Base-by-base conservation (phyloP, 2,888 invertebrate genomes). In the Drosophila atripex region DNA sequence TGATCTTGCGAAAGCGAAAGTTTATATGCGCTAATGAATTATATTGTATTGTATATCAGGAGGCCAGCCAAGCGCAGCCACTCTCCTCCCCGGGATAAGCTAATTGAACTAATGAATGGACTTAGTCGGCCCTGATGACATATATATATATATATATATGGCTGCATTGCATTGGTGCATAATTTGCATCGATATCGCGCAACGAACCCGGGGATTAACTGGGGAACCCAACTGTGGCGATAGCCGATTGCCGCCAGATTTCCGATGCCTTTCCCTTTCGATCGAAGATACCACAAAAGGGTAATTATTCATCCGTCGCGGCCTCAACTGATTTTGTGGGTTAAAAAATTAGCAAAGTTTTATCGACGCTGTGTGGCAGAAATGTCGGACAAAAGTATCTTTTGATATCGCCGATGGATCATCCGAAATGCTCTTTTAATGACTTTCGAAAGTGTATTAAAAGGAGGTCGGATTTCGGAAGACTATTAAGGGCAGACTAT, bases 1-100 rank as follows among this genome's bases (percentile, higher is more conserved):
- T 80, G 86, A 86, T 86, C 82, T 86, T 83, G 80, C 86, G 77
- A 83, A 83, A 83, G 82, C 82, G 82, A 86, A 83, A 83, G 82
- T 83, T 83, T 80, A 71, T 83, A 71, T 71, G 71, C 83, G 86
- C 83, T 86, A 82, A 86, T 82, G 80, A 86, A 86, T 83, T 86
- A 80, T 86, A 76, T 86, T 82, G 83, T 77, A 70, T 80, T 76
- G 53, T 53, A 60, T 55, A 39, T 61, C 60, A 25, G 60, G 28
- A 58, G 60, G 47, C 58, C 74, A 65, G 57, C 55, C 57, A 52
- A 65, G 47, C 70, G 51, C 39, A 50, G 51, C 39, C 50, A 56
- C 39, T 47, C 70, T 52, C 18, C 39, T 14, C n/a, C n/a, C 18
- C 49, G 52, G 71, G 56, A 56, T 63, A 55, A 75, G 77, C 71